phyloP scores from a whole-genome alignment of 2,113 vertebrate species.

The Dicentrarchus labrax region DNA sequence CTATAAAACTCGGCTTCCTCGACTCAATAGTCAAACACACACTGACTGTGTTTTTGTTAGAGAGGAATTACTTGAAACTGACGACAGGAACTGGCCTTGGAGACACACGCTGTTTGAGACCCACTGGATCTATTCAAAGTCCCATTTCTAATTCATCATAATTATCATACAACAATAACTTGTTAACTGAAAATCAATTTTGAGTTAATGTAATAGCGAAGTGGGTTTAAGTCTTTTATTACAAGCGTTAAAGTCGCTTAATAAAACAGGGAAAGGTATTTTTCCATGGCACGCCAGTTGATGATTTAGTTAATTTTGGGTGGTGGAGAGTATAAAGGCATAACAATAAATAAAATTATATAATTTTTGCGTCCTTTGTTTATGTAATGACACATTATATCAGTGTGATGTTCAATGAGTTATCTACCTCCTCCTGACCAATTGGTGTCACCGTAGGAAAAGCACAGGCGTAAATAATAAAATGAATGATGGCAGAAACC shows the following conservation, averaged over 20 bases:
- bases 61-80: constrained; percentile 5
- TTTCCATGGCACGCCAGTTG: neutral
- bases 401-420: too few relatives aligned
- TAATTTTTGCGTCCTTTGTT: too few relatives aligned
- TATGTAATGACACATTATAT: too few relatives aligned
- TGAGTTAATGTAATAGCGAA: neutral
- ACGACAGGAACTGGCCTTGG: neutral
- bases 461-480: too few relatives aligned
- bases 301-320: too few relatives aligned
- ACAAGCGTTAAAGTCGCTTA: neutral
- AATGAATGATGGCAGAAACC: too few relatives aligned
- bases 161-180: neutral
- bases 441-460: too few relatives aligned
- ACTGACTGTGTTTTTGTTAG: constrained; percentile 4
- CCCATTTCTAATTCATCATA: neutral
- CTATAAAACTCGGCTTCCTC: constrained; percentile 21
- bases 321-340: too few relatives aligned
- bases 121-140: neutral
- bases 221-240: neutral
- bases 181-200: neutral
- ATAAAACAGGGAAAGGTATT: neutral
- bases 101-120: constrained; percentile 2
- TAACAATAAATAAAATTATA: too few relatives aligned
- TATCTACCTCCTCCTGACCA: too few relatives aligned
- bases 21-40: neutral